Evolutionary conservation across 2,113 vertebrate species (phyloP).

Genomic region (Pollachius pollachius): DNA sequence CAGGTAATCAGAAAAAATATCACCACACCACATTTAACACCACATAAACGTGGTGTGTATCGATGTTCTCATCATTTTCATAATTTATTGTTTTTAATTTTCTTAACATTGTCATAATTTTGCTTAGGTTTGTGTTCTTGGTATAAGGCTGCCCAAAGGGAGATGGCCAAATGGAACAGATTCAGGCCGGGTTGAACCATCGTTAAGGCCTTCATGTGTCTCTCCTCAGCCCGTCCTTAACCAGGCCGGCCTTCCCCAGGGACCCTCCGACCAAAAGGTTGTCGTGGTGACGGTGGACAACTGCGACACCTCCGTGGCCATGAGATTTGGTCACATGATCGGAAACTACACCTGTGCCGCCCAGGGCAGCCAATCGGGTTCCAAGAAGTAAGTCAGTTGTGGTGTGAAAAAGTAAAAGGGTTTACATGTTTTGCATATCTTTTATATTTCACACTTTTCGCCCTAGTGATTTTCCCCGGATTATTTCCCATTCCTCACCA

Average conservation of each 20-base stretch:
- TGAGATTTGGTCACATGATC: slow-evolving; percentile 83
- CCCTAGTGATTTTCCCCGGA: slow-evolving; percentile 28
- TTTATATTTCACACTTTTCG: background rate
- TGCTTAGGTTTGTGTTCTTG: no score
- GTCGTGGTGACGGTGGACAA: slow-evolving; percentile 88
- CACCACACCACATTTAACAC: no score
- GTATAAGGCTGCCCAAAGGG: no score
- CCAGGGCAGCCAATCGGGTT: slow-evolving; percentile 88
- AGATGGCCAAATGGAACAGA: no score
- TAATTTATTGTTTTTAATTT: no score
- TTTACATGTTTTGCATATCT: background rate
- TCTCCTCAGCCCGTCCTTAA: slow-evolving; percentile 81
- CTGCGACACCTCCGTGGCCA: slow-evolving; percentile 85
- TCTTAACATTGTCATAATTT: no score
- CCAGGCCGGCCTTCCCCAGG: slow-evolving; percentile 84
- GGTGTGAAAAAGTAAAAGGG: no score
- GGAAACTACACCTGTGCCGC: slow-evolving; percentile 91
- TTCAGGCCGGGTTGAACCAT: no score
- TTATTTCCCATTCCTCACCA: slow-evolving; percentile 12
- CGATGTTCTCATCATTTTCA: no score
- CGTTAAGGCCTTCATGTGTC: background rate
- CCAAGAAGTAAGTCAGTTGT: slow-evolving; percentile 83
- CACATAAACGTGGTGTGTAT: no score
- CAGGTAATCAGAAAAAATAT: no score
- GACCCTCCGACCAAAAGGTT: slow-evolving; percentile 92